Conservation (phyloP, 1,140 invertebrate genomes). For the Holcopasites calliopsidis region DNA sequence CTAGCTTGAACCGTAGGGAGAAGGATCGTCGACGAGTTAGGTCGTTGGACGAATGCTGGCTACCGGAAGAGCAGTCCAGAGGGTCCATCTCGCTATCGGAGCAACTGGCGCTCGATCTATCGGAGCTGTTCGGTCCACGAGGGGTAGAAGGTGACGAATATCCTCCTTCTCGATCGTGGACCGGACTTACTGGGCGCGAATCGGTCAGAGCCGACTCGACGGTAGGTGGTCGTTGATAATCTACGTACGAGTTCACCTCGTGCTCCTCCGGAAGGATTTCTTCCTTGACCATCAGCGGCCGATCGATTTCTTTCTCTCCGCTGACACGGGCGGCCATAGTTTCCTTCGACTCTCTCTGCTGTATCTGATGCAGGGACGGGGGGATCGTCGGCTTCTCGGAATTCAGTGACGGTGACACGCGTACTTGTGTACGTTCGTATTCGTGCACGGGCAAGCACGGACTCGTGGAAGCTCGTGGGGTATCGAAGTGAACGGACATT, state of each 20-base stretch:
- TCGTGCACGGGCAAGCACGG: constrained; percentile 56
- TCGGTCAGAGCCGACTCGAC: constrained; percentile 23
- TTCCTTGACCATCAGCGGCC: constrained; percentile 34
- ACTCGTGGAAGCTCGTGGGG: constrained; percentile 39
- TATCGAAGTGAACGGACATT: constrained; percentile 55
- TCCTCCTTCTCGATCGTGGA: constrained; percentile 48
- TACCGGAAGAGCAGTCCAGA: constrained; percentile 48
- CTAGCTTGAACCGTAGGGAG: constrained; percentile 79
- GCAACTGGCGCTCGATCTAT: constrained; percentile 65
- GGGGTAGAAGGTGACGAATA: constrained; percentile 70
- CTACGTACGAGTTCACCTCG: constrained; percentile 27
- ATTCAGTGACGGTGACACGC: constrained; percentile 51
- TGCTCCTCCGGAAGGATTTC: constrained; percentile 31
- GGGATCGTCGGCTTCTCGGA: constrained; percentile 56
- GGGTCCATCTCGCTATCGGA: constrained; percentile 74
- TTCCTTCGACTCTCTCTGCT: constrained; percentile 48
- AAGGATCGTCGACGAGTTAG: constrained; percentile 79
- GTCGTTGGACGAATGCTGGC: constrained; percentile 48
- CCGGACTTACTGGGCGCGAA: constrained; percentile 32
- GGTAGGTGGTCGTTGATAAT: constrained; percentile 59
- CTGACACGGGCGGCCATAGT: constrained; percentile 32
- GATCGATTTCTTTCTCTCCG: constrained; percentile 36
- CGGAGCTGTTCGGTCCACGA: constrained; percentile 61
- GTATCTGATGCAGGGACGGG: constrained; percentile 5
- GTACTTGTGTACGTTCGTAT: constrained; percentile 52